These are phyloP conservation scores for Anguilla japonica DNA, from an alignment of 2,113 vertebrate genomes.

Conservation along the genomic window DNA sequence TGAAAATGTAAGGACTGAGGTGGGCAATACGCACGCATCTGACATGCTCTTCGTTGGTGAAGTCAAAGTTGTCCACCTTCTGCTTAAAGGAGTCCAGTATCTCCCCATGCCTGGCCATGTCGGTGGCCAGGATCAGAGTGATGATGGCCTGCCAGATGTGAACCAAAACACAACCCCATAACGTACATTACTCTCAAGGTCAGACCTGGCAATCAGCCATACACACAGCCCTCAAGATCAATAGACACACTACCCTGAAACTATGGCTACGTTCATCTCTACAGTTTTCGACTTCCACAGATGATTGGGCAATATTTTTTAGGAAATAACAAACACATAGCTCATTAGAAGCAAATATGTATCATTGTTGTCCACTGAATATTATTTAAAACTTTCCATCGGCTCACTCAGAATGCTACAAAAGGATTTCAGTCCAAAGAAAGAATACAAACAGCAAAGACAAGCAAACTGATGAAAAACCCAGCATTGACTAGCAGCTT, in stretches of 20 bases:
- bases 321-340: not conserved
- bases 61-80: slow-evolving; percentile 90
- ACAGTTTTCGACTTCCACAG: not conserved
- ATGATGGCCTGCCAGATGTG: slow-evolving; percentile 81
- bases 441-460: not conserved
- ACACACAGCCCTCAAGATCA: not conserved
- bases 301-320: not conserved
- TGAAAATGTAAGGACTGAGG: not conserved
- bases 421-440: too few relatives aligned
- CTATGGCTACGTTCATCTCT: not conserved
- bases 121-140: slow-evolving; percentile 91
- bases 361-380: too few relatives aligned
- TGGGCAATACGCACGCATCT: slow-evolving; percentile 75
- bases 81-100: slow-evolving; percentile 94
- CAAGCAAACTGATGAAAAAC: not conserved
- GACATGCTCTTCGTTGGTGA: slow-evolving; percentile 87
- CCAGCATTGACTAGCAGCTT: not conserved
- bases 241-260: not conserved
- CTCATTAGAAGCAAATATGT: too few relatives aligned
- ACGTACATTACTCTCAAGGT: not conserved
- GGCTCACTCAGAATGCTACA: too few relatives aligned
- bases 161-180: not conserved
- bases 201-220: not conserved
- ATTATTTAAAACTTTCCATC: too few relatives aligned
- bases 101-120: slow-evolving; percentile 94